Evolutionary conservation across 2,888 invertebrate species (phyloP).

Genomic region (Phragmatobia fuliginosa): DNA sequence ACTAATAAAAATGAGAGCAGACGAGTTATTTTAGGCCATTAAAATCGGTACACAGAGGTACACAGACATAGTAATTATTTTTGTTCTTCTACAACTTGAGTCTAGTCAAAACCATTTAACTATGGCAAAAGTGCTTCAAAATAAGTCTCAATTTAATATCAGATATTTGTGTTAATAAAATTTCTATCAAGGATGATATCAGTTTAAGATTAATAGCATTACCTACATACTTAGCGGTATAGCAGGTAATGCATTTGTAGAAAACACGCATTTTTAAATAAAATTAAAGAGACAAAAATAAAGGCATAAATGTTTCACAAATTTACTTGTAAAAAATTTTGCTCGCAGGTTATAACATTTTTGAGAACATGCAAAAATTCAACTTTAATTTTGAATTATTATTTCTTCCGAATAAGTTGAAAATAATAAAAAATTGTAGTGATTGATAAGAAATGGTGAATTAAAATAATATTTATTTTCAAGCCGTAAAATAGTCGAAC

Average conservation of each 20-base stretch:
- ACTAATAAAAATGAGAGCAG: not conserved
- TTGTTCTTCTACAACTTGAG: not conserved
- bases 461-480: not conserved
- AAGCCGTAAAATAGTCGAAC: not conserved
- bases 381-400: not conserved
- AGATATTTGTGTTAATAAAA: too few relatives aligned
- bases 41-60: not conserved
- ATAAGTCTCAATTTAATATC: too few relatives aligned
- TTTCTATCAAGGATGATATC: too few relatives aligned
- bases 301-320: too few relatives aligned
- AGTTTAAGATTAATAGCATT: too few relatives aligned
- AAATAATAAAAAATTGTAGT: not conserved
- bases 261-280: too few relatives aligned
- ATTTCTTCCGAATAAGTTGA: not conserved
- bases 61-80: not conserved
- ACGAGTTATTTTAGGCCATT: not conserved
- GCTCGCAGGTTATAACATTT: not conserved
- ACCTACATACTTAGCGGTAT: too few relatives aligned
- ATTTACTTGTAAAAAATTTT: not conserved
- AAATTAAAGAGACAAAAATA: too few relatives aligned
- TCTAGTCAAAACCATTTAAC: not conserved
- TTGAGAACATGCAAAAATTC: not conserved
- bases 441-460: slow-evolving; percentile 6
- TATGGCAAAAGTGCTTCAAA: not conserved
- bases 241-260: too few relatives aligned